A percentile compares a stretch with the other conserved stretches of the same genome.
phyloP scores from a whole-genome alignment of 1,140 invertebrate species.

The Hycleus cichorii region DNA sequence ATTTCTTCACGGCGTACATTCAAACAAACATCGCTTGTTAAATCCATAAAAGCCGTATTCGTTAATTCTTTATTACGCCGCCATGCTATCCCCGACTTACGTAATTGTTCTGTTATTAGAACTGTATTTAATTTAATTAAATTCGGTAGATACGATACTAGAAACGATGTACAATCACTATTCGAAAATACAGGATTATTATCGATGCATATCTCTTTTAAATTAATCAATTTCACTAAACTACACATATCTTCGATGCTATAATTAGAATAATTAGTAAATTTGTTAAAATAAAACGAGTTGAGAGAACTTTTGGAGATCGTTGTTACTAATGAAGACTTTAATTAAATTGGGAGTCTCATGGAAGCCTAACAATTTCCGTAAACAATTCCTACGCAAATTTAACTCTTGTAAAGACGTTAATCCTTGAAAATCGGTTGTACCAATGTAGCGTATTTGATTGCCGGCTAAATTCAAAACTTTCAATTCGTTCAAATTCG shows the following conservation, averaged over 20 bases:
- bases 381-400: conserved; percentile 75
- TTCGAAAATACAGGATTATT: conserved; percentile 73
- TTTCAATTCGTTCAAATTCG: conserved; percentile 61
- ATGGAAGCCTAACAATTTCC: conserved; percentile 71
- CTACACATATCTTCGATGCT: conserved; percentile 77
- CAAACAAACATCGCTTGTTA: conserved; percentile 58
- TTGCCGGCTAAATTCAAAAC: conserved; percentile 89
- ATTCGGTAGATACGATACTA: conserved; percentile 69
- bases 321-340: conserved; percentile 79
- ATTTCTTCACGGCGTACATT: conserved; percentile 64
- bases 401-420: conserved; percentile 75
- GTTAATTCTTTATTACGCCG: conserved; percentile 63
- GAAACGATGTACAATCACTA: conserved; percentile 67
- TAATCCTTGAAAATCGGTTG: conserved; percentile 67
- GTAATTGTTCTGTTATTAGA: conserved; percentile 66
- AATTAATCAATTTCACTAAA: conserved; percentile 60
- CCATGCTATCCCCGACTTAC: conserved; percentile 67
- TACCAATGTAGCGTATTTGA: conserved; percentile 66
- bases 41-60: conserved; percentile 57
- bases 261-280: conserved; percentile 32
- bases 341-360: conserved; percentile 73
- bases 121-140: conserved; percentile 62
- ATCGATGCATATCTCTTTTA: conserved; percentile 78
- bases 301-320: conserved; percentile 59
- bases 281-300: neutral